These are phyloP conservation scores for Drosophila biarmipes DNA, from an alignment of 1,140 invertebrate genomes.

Conservation along the genomic window DNA sequence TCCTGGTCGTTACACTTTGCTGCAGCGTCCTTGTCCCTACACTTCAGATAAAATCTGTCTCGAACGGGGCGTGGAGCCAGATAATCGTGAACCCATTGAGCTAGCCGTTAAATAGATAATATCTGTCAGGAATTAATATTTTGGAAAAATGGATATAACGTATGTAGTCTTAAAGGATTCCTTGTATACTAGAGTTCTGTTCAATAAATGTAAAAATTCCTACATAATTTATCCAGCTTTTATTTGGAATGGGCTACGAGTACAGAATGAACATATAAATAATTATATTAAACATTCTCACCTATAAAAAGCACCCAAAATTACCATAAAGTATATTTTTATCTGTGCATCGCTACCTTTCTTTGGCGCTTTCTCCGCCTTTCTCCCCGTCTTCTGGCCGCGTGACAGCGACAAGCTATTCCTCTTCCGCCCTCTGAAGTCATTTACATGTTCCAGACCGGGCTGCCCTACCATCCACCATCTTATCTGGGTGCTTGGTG, in stretches of 20 bases:
- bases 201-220: too few species aligned
- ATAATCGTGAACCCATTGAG: not conserved
- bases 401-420: constrained; percentile 41
- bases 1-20: constrained; percentile 43
- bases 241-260: too few species aligned
- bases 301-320: too few species aligned
- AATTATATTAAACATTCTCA: too few species aligned
- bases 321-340: constrained; percentile 3
- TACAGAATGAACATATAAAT: too few species aligned
- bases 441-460: constrained; percentile 71
- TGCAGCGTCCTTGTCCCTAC: constrained; percentile 33
- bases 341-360: constrained; percentile 22
- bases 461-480: constrained; percentile 12
- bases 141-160: too few species aligned
- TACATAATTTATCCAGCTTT: too few species aligned
- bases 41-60: constrained; percentile 8
- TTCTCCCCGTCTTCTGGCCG: constrained; percentile 16
- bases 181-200: too few species aligned
- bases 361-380: constrained; percentile 7
- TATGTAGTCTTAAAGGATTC: too few species aligned
- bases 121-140: too few species aligned
- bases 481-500: constrained; percentile 33
- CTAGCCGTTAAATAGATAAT: not conserved
- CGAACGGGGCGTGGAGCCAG: too few species aligned
- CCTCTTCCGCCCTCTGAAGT: constrained; percentile 31